These are phyloP conservation scores for Eulacestoma nigropectus DNA, from an alignment of 2,113 vertebrate genomes.

Conservation along the genomic window DNA sequence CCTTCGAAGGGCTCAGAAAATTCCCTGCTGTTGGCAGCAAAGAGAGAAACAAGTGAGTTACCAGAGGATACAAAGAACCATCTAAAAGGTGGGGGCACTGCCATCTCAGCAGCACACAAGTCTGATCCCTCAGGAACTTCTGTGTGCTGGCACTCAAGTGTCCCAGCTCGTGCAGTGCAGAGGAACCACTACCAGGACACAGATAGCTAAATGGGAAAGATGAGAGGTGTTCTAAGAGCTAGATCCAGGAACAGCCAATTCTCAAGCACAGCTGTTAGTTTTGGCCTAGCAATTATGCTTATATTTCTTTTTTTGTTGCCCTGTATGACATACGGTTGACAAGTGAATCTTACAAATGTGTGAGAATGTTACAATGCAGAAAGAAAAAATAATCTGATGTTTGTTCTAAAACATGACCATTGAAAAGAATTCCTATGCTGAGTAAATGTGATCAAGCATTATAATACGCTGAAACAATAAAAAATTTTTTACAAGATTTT, in stretches of 20 bases:
- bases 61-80: background rate
- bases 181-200: background rate
- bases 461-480: background rate
- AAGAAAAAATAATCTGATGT: background rate
- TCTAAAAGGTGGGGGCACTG: background rate
- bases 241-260: background rate
- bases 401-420: background rate
- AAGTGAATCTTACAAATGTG: background rate
- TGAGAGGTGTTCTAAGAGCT: background rate
- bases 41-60: background rate
- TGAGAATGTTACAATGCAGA: background rate
- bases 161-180: accelerated
- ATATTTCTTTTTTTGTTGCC: background rate
- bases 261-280: background rate
- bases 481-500: background rate
- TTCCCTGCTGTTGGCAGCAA: background rate
- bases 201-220: background rate
- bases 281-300: background rate
- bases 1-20: background rate
- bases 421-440: background rate
- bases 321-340: background rate
- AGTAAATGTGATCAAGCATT: background rate
- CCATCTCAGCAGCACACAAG: background rate
- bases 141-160: background rate
- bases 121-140: background rate